These are phyloP conservation scores for Balearica regulorum DNA, from an alignment of 2,797 vertebrate species.

Conservation along the genomic window DNA sequence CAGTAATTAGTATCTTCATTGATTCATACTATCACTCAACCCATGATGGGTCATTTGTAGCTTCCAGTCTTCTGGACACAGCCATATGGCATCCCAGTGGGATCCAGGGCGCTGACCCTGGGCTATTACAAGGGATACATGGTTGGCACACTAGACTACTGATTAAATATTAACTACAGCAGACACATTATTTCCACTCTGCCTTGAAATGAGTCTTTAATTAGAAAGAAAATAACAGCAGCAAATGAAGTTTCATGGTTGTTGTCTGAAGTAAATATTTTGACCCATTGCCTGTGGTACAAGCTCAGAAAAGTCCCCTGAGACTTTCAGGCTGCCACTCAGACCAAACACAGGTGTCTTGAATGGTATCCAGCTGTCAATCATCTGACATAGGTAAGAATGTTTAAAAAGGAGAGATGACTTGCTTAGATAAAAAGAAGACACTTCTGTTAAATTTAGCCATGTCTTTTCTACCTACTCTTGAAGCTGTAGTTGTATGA, in stretches of 20 bases:
- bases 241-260: conserved; percentile 53
- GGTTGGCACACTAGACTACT: background rate
- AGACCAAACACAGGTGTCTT: background rate
- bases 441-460: background rate
- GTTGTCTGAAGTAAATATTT: conserved; percentile 63
- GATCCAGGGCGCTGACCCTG: background rate
- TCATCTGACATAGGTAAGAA: background rate
- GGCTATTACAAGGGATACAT: conserved; percentile 40
- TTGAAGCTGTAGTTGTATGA: background rate
- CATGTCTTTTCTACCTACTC: background rate
- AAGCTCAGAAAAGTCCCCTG: conserved; percentile 7
- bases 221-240: conserved; percentile 51
- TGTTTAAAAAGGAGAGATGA: background rate
- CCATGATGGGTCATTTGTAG: conserved; percentile 4
- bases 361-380: background rate
- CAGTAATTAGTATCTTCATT: conserved; percentile 43
- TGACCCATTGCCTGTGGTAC: conserved; percentile 15
- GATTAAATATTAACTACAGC: conserved; percentile 62
- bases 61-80: conserved; percentile 35
- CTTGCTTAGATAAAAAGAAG: background rate
- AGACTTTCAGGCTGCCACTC: background rate
- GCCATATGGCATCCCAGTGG: conserved; percentile 24
- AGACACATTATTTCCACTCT: conserved; percentile 56
- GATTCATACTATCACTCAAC: conserved; percentile 24
- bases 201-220: conserved; percentile 58